A percentile compares a stretch with the other conserved stretches of the same genome.
phyloP scores from a whole-genome alignment of 2,113 vertebrate species.

The Neodontobutis hainanensis region DNA sequence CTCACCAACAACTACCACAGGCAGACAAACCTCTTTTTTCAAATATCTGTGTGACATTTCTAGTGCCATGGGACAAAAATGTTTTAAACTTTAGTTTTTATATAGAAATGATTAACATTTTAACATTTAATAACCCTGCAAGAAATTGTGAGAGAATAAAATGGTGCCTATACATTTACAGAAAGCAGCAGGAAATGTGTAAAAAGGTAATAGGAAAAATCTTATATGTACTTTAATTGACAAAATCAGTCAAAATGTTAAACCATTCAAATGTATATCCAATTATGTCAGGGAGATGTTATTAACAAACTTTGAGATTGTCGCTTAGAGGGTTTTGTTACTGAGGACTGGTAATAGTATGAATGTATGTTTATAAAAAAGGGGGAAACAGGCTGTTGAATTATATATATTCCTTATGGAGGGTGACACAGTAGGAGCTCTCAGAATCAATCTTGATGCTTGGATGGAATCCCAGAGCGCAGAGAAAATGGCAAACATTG shows the following conservation, averaged over 20 bases:
- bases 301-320: not conserved
- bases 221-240: no score
- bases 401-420: constrained; percentile 80
- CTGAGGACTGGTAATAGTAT: constrained; percentile 69
- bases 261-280: no score
- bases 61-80: not conserved
- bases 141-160: no score
- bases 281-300: not conserved
- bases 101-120: no score
- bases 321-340: constrained; percentile 55
- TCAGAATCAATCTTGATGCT: constrained; percentile 78
- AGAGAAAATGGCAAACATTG: constrained; percentile 80
- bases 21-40: constrained; percentile 47
- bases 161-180: no score
- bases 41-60: constrained; percentile 7
- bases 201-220: no score
- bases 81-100: not conserved
- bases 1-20: constrained; percentile 43
- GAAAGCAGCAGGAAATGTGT: no score
- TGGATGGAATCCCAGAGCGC: constrained; percentile 76
- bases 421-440: constrained; percentile 75
- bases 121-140: no score
- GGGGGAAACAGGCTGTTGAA: constrained; percentile 65
- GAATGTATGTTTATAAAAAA: constrained; percentile 72
- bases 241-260: no score